A percentile compares a stretch with the other conserved stretches of the same genome.
phyloP scores from a whole-genome alignment of 2,113 vertebrate genomes.

The Aegotheles bennettii region DNA sequence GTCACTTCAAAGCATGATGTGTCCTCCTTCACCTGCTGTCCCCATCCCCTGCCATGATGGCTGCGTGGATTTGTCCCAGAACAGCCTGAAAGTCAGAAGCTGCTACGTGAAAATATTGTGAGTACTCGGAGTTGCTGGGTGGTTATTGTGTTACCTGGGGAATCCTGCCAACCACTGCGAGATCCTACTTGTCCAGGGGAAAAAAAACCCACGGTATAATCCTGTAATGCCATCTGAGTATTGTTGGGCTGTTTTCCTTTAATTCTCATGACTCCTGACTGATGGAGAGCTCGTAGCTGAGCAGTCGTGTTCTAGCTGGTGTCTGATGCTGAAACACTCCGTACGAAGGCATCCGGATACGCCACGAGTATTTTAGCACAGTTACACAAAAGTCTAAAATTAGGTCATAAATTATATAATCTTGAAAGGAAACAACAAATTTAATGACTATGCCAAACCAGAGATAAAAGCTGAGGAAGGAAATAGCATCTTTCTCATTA shows the following conservation, averaged over 20 bases:
- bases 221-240: background rate
- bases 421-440: constrained; percentile 51
- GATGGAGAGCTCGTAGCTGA: background rate
- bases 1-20: background rate
- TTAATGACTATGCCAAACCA: constrained; percentile 56
- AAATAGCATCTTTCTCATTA: constrained; percentile 64
- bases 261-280: background rate
- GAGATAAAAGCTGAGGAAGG: constrained; percentile 61
- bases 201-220: background rate
- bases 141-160: background rate
- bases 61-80: background rate
- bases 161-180: background rate
- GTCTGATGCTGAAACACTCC: background rate
- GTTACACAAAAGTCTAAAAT: constrained; percentile 49
- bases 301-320: background rate
- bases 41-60: background rate
- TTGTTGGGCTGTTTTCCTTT: background rate
- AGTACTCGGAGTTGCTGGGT: background rate
- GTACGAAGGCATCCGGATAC: fast-evolving
- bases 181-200: background rate
- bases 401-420: constrained; percentile 67
- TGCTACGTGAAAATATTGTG: background rate
- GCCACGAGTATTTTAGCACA: fast-evolving
- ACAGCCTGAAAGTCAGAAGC: background rate
- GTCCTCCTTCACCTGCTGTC: background rate